Evolutionary conservation across 2,888 invertebrate genomes (phyloP), one percentile per base, ranked within the genome.

Genomic region (Agapetus fuscipes): DNA sequence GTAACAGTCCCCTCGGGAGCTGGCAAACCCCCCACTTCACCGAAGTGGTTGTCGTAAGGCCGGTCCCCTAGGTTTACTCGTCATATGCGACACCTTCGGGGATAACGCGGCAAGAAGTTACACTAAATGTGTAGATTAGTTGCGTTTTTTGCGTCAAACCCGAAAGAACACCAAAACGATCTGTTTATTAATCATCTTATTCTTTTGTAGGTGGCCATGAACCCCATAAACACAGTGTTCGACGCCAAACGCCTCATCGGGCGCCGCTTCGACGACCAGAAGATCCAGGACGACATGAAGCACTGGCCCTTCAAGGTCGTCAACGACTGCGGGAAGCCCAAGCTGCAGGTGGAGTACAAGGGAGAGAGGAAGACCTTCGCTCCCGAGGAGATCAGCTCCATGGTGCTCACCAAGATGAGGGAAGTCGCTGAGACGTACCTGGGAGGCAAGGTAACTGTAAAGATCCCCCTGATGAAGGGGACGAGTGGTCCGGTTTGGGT

Each of bases 171-270:
- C n/a, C n/a, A n/a, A n/a, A n/a, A n/a, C n/a, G n/a, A n/a, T n/a
- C n/a, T n/a, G n/a, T n/a, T n/a, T n/a, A n/a, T n/a, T n/a, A n/a
- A n/a, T n/a, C n/a, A n/a, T n/a, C n/a, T n/a, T n/a, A n/a, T n/a
- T n/a, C n/a, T n/a, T n/a, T 53, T 60, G 36, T 54, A 81, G 80
- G 79, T 80, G 14, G 81, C 82, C 6, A 80, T 81, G 78, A 87
- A 89, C 58, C 84, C 87, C 10, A 74, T 64, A 53, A 87, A 87
- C 56, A 86, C 86, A 3, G 79, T 84, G 0, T 87, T 85, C 53
- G 83, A 86, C 60, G 86, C 85, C 20, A 87, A 88, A 59, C 76
- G 90, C 43, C 64, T 90, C 34, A 89, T 91, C 49, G 90, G 89
- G 2, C 74, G 88, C 39, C 76, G 76, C 52, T 88, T 77, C 56